A percentile compares a stretch with the other conserved stretches of the same genome.
Evolutionary conservation across 1,140 invertebrate genomes (phyloP).

Genomic region (Aethina tumida): DNA sequence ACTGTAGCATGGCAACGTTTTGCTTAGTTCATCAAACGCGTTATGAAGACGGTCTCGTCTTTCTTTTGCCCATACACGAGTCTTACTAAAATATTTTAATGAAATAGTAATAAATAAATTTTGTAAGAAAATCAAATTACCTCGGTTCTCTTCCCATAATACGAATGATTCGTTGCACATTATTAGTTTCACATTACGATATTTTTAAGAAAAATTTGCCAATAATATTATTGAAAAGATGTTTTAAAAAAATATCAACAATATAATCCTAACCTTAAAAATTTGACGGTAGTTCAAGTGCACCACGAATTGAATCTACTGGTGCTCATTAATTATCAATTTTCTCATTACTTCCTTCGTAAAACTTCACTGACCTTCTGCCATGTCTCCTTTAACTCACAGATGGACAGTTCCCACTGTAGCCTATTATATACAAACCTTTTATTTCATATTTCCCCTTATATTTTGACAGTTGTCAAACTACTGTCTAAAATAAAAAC

Average conservation of each 20-base stretch:
- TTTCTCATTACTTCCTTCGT: no score
- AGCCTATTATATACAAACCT: no score
- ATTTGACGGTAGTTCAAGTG: slow-evolving; percentile 6
- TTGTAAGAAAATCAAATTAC: slow-evolving; percentile 3
- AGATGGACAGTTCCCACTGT: no score
- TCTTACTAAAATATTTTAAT: slow-evolving; percentile 20
- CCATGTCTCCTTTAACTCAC: no score
- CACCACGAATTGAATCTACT: no score
- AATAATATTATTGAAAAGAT: no score
- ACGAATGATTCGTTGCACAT: background rate
- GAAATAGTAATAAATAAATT: background rate
- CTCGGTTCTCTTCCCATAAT: slow-evolving; percentile 14
- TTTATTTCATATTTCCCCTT: no score
- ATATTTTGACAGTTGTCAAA: no score
- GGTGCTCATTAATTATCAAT: no score
- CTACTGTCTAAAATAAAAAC: slow-evolving; percentile 1
- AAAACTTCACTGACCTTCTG: no score
- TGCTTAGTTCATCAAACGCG: slow-evolving; percentile 37
- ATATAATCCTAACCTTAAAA: slow-evolving; percentile 8
- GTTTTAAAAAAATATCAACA: no score
- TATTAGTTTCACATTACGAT: slow-evolving; percentile 1
- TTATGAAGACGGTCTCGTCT: slow-evolving; percentile 40
- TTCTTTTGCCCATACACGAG: slow-evolving; percentile 41
- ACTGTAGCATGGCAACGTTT: slow-evolving; percentile 40
- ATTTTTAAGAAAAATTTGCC: slow-evolving; percentile 4